These are phyloP conservation scores for Contarinia nasturtii DNA, from an alignment of 1,140 invertebrate genomes.

Conservation along the genomic window DNA sequence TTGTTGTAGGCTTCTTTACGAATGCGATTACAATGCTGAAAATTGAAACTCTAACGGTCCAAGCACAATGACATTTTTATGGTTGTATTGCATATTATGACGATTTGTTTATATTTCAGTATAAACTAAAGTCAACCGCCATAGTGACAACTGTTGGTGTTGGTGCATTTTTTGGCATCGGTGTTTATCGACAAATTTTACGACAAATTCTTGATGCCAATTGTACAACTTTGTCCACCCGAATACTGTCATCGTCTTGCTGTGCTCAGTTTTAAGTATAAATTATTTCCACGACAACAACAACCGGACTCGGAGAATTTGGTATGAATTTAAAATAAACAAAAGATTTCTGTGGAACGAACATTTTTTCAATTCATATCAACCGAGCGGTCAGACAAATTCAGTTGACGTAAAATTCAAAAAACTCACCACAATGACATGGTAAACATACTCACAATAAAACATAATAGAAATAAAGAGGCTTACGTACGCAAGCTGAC, in stretches of 20 bases:
- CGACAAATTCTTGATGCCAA: constrained; percentile 14
- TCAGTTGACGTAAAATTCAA: no score
- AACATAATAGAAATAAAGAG: no score
- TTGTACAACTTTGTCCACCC: constrained; percentile 24
- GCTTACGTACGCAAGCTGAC: no score
- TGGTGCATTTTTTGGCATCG: neutral
- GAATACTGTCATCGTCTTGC: constrained; percentile 65
- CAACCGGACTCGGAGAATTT: constrained; percentile 38
- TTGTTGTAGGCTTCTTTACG: no score
- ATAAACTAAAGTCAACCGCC: neutral
- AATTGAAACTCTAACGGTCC: neutral
- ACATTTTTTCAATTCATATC: neutral
- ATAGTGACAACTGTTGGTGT: neutral
- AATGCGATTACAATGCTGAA: neutral
- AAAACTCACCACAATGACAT: no score
- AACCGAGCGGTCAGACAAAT: no score
- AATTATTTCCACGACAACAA: constrained; percentile 37
- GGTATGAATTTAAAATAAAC: constrained; percentile 25
- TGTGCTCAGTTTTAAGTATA: constrained; percentile 52
- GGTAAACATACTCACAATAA: no score
- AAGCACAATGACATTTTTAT: neutral
- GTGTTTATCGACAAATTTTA: constrained; percentile 3
- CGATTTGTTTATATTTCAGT: constrained; percentile 19
- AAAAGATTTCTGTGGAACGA: neutral
- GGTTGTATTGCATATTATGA: constrained; percentile 31